phyloP scores from a whole-genome alignment of 2,113 vertebrate genomes.

The Sula dactylatra region DNA sequence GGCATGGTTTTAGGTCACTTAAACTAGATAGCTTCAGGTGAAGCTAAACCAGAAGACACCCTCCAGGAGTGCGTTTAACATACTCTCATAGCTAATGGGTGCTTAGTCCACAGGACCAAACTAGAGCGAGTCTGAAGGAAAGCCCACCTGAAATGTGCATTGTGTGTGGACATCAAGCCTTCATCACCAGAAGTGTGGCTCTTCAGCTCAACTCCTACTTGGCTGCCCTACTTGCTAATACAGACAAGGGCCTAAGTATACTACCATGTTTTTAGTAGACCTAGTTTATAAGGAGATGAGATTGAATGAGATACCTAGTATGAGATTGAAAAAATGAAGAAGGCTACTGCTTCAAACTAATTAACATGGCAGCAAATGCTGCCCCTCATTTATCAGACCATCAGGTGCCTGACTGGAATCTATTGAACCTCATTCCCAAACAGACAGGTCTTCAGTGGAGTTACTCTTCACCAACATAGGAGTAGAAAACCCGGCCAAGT shows the following conservation, averaged over 20 bases:
- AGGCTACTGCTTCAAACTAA: not conserved
- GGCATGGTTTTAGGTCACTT: not conserved
- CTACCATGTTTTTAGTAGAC: not conserved
- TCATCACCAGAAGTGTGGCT: not conserved
- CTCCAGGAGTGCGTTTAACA: not conserved
- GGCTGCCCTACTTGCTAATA: not conserved
- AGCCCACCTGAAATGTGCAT: not conserved
- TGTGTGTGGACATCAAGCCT: not conserved
- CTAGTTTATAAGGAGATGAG: not conserved
- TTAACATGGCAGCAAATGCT: not conserved
- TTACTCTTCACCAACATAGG: not conserved
- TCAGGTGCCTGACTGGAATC: not conserved
- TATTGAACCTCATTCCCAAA: not conserved
- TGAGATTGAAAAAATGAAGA: not conserved
- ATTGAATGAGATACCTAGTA: not conserved
- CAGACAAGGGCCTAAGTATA: not conserved
- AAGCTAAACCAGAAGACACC: not conserved
- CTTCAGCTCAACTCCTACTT: accelerated
- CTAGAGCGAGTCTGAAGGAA: not conserved
- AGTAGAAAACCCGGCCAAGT: not conserved
- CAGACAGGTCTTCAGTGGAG: not conserved
- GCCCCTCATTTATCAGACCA: not conserved
- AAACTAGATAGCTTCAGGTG: not conserved
- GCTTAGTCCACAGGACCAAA: not conserved
- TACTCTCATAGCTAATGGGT: not conserved